phyloP scores from a whole-genome alignment of 2,797 vertebrate species.

The Acrossocheilus fasciatus region DNA sequence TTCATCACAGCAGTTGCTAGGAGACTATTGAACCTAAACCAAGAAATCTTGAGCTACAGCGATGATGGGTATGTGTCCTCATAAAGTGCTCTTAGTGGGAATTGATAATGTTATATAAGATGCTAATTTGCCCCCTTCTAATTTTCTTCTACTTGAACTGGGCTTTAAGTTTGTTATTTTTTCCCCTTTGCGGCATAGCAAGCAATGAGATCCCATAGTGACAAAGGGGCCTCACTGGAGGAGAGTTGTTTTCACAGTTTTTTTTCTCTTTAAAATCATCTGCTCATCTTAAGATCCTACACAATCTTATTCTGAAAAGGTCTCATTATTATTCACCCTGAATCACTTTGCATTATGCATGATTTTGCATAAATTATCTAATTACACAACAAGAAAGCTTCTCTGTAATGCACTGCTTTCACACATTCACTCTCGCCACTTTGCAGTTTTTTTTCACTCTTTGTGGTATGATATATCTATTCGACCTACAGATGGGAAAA shows the following conservation, averaged over 20 bases:
- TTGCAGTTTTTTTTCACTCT: constrained; percentile 38
- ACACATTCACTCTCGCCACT: constrained; percentile 21
- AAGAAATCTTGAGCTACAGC: constrained; percentile 55
- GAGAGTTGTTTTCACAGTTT: background rate
- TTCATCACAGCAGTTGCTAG: constrained; percentile 60
- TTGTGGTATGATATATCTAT: constrained; percentile 46
- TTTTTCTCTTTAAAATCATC: constrained; percentile 36
- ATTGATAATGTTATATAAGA: constrained; percentile 62
- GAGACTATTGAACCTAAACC: constrained; percentile 64
- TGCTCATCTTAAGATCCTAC: constrained; percentile 35
- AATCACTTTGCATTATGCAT: constrained; percentile 55
- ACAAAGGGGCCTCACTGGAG: background rate
- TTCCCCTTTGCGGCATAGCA: background rate
- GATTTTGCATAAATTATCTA: constrained; percentile 61
- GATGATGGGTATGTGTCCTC: constrained; percentile 56
- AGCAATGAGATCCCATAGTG: constrained; percentile 25
- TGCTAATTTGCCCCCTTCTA: constrained; percentile 53
- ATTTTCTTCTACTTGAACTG: constrained; percentile 35
- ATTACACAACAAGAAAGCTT: constrained; percentile 54
- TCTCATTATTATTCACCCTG: constrained; percentile 49
- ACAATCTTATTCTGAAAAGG: constrained; percentile 42
- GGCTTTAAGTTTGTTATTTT: constrained; percentile 34
- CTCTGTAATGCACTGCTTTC: constrained; percentile 38
- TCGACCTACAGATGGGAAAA: constrained; percentile 54
- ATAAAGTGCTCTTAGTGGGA: constrained; percentile 53